These are phyloP conservation scores for Tapera naevia DNA, from an alignment of 2,797 vertebrate genomes.

Conservation along the genomic window DNA sequence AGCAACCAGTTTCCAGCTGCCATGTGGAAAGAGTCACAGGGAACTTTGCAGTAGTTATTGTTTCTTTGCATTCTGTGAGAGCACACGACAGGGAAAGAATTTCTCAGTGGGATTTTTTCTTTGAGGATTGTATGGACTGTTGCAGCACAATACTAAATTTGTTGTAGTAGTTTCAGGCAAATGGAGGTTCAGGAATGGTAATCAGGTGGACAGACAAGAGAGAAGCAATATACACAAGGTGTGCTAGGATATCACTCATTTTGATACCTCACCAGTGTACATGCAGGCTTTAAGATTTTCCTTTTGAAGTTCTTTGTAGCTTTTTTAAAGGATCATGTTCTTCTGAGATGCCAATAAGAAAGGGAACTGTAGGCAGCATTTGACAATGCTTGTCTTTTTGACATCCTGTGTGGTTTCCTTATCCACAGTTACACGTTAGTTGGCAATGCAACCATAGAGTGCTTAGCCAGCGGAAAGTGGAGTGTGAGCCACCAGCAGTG, in stretches of 20 bases:
- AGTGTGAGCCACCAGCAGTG: conserved; percentile 87
- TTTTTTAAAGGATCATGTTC: background rate
- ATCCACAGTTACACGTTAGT: conserved; percentile 88
- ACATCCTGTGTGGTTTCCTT: background rate
- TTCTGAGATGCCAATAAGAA: background rate
- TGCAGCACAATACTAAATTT: background rate
- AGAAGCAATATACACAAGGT: background rate
- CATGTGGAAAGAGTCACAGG: background rate
- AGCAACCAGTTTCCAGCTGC: background rate
- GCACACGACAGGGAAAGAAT: background rate
- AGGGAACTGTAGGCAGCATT: background rate
- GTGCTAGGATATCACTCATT: background rate
- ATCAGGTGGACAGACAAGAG: background rate
- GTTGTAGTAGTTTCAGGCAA: background rate
- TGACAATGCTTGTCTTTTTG: background rate
- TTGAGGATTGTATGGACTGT: background rate
- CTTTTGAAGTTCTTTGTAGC: background rate
- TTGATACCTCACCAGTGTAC: background rate
- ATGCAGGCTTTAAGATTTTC: background rate
- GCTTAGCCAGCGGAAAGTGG: conserved; percentile 88
- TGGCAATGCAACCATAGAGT: conserved; percentile 86
- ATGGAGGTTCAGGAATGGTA: background rate
- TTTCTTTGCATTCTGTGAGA: background rate
- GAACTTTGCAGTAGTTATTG: background rate
- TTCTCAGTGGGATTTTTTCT: background rate